Evolutionary conservation across 2,888 invertebrate species (phyloP).

Genomic region (Tenodera sinensis): DNA sequence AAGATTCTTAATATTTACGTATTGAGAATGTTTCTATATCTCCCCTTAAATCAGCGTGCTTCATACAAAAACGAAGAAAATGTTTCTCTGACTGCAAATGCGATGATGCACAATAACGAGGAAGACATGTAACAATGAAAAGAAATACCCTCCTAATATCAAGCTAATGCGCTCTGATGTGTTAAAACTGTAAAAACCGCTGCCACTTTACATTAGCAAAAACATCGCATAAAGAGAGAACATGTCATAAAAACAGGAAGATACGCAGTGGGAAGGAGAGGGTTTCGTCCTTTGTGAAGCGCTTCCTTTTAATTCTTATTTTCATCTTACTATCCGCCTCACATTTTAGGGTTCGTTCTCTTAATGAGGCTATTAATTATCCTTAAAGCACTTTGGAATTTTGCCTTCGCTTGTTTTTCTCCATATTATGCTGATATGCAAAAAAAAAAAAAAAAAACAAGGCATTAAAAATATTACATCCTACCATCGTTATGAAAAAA

Average conservation of each 20-base stretch:
- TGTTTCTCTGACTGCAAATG: too few relatives aligned
- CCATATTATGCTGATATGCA: neutral
- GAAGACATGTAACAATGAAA: too few relatives aligned
- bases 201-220: neutral
- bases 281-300: neutral
- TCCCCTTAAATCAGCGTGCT: too few relatives aligned
- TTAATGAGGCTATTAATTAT: neutral
- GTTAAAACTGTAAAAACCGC: neutral
- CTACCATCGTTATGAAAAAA: too few relatives aligned
- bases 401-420: neutral
- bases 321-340: neutral
- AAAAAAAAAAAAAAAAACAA: too few relatives aligned
- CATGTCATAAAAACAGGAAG: neutral
- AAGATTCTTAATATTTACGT: too few relatives aligned
- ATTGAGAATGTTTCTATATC: too few relatives aligned
- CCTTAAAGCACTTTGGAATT: neutral
- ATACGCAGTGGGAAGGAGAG: neutral
- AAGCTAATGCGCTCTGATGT: neutral
- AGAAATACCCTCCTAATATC: neutral
- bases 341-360: neutral
- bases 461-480: too few relatives aligned
- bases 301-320: neutral
- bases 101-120: too few relatives aligned
- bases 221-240: neutral
- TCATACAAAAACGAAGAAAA: too few relatives aligned